phyloP scores from a whole-genome alignment of 2,888 invertebrate species.

The Zaprionus bogoriensis region DNA sequence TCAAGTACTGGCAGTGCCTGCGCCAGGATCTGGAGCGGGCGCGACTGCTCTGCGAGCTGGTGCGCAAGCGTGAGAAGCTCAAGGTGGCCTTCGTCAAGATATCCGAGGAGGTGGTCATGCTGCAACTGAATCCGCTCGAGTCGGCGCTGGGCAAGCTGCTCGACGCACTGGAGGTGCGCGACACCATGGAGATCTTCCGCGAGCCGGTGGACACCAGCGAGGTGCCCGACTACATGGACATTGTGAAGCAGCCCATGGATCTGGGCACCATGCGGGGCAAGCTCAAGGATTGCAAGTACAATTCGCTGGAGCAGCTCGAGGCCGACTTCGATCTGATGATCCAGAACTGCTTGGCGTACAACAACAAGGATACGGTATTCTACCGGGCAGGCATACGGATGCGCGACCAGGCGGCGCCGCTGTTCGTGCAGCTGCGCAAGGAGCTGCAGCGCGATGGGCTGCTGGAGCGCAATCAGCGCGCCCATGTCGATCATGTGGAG shows the following conservation, averaged over 20 bases:
- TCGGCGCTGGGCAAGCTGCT: slow-evolving; percentile 90
- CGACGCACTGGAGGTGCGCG: slow-evolving; percentile 90
- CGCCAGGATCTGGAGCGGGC: slow-evolving; percentile 97
- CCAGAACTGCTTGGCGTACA: slow-evolving; percentile 96
- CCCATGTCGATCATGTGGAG: slow-evolving; percentile 84
- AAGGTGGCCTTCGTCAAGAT: slow-evolving; percentile 94
- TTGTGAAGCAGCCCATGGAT: slow-evolving; percentile 94
- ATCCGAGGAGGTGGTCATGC: slow-evolving; percentile 90
- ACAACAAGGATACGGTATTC: slow-evolving; percentile 96
- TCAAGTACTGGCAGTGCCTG: slow-evolving; percentile 96
- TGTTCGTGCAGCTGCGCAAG: slow-evolving; percentile 91
- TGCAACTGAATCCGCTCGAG: slow-evolving; percentile 91
- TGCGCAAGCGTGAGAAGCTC: slow-evolving; percentile 96
- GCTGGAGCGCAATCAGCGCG: slow-evolving; percentile 78
- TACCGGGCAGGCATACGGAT: slow-evolving; percentile 95
- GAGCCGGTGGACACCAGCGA: slow-evolving; percentile 95
- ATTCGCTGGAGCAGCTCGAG: slow-evolving; percentile 90
- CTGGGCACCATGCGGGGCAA: slow-evolving; percentile 93
- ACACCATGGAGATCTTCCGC: slow-evolving; percentile 93
- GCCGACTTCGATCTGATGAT: slow-evolving; percentile 98
- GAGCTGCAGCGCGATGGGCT: slow-evolving; percentile 85
- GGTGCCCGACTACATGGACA: slow-evolving; percentile 94
- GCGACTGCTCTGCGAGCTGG: slow-evolving; percentile 94
- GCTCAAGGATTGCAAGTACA: slow-evolving; percentile 87
- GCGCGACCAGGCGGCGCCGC: slow-evolving; percentile 92